Base-by-base conservation (phyloP, 2,797 vertebrate species). In the Macroramphosus scolopax region DNA sequence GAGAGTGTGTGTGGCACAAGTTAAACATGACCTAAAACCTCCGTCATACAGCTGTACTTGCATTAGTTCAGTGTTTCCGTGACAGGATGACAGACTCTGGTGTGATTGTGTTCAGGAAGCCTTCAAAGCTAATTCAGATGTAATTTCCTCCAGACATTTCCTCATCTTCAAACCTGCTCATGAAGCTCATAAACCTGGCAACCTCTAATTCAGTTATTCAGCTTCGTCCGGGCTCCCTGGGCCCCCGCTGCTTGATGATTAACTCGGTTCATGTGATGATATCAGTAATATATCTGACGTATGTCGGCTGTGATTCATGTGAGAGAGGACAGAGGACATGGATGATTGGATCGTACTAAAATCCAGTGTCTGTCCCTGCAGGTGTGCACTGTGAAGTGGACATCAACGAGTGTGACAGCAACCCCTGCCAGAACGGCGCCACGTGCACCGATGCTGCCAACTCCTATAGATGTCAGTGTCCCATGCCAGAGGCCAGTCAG, bases 351-450 rank as follows among this genome's bases (percentile, higher is more conserved):
- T n/a, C n/a, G n/a, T n/a, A 12, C 13, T 56, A 28, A 62, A 29
- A 1, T 0, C 15, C 8, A 3, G 0, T 33, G 36, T 69, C 35
- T 57, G 5, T 38, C 10, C 41, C 36, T 71, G 47, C 81, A 99
- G 96, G 96, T 56, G 59, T 87, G 8, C 82, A 89, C 2, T 99
- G 96, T 66, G 90, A 93, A 80, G 87, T 88, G 7, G 88, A 97
- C 53, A 84, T 94, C 33, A 84, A 98, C 0, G 96, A 98, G 54
- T 99, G 96, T 53, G 88, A 91, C 62, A 91, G 87, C 18, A 65
- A 72, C 38, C 96, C 95, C 4, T 99, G 96, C 75, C 73, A 91
- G 78, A 94, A 97, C 0, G 92, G 92, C 0, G 95, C 89, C 46
- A 85, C 67, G 16, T 99, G 96, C 8, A 66, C 89, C 17, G 93